These are phyloP conservation scores for Allenopithecus nigroviridis DNA, from an alignment of 2,797 vertebrate genomes.

Conservation along the genomic window DNA sequence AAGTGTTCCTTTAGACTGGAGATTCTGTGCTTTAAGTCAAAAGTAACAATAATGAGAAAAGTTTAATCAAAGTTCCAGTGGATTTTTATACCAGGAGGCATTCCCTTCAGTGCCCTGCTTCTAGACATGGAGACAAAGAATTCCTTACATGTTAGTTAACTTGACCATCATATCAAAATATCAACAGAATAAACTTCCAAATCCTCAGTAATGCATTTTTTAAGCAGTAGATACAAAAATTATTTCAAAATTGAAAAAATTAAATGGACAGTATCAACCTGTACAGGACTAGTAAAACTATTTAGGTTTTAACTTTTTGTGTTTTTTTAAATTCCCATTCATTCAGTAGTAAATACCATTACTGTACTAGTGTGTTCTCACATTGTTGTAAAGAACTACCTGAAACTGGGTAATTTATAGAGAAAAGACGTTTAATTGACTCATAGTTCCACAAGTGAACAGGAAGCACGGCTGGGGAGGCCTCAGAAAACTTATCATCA, in stretches of 20 bases:
- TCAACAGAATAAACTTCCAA: background rate
- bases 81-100: background rate
- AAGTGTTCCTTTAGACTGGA: background rate
- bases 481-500: background rate
- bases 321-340: background rate
- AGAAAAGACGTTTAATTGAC: background rate
- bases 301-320: background rate
- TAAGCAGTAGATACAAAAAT: background rate
- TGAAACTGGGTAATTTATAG: background rate
- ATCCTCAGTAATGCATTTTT: background rate
- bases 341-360: background rate
- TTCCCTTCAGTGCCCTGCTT: background rate
- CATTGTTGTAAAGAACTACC: background rate
- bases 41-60: background rate
- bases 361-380: background rate
- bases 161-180: background rate
- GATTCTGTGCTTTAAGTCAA: background rate
- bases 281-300: background rate
- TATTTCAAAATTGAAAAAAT: background rate
- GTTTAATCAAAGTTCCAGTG: background rate
- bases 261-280: background rate
- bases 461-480: background rate
- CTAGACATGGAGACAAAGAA: rapidly evolving
- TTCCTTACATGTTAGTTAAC: rapidly evolving
- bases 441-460: background rate